Conservation (phyloP, 2,888 invertebrate species). For the Sphecodes monilicornis region DNA sequence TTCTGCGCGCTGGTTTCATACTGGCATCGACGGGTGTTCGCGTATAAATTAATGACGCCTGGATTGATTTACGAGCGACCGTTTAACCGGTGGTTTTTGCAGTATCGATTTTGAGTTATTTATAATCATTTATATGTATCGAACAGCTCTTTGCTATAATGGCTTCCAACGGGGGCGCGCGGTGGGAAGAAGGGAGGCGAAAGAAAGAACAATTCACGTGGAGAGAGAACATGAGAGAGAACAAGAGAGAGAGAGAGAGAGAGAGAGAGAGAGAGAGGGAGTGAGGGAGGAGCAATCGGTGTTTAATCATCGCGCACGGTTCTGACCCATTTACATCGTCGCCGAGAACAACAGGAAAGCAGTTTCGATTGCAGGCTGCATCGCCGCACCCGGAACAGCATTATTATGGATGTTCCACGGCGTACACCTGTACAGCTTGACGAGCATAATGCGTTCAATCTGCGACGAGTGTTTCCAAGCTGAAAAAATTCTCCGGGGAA, state of each 20-base stretch:
- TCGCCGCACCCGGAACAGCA: constrained; percentile 11
- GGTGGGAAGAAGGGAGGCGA: background rate
- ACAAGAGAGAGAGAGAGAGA: background rate
- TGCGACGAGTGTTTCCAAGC: background rate
- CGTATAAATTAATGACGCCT: constrained; percentile 62
- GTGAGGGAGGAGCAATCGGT: constrained; percentile 43
- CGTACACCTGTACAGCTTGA: constrained; percentile 17
- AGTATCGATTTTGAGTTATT: constrained; percentile 64
- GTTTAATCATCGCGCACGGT: constrained; percentile 50
- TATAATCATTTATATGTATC: constrained; percentile 58
- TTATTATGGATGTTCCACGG: constrained; percentile 39
- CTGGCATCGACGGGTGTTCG: constrained; percentile 48
- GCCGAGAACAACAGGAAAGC: constrained; percentile 42
- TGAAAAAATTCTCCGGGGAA: constrained; percentile 17
- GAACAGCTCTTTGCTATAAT: constrained; percentile 43
- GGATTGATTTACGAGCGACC: constrained; percentile 66
- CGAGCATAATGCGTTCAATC: constrained; percentile 15
- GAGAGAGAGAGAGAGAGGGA: background rate
- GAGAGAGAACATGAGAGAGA: background rate
- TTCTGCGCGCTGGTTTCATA: constrained; percentile 23
- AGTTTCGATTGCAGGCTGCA: constrained; percentile 36
- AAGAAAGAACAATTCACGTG: background rate
- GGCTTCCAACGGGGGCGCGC: constrained; percentile 29
- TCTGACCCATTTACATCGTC: constrained; percentile 49
- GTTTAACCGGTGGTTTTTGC: constrained; percentile 46